These are phyloP conservation scores for Pristiophorus japonicus DNA, from an alignment of 2,113 vertebrate genomes.

Conservation along the genomic window DNA sequence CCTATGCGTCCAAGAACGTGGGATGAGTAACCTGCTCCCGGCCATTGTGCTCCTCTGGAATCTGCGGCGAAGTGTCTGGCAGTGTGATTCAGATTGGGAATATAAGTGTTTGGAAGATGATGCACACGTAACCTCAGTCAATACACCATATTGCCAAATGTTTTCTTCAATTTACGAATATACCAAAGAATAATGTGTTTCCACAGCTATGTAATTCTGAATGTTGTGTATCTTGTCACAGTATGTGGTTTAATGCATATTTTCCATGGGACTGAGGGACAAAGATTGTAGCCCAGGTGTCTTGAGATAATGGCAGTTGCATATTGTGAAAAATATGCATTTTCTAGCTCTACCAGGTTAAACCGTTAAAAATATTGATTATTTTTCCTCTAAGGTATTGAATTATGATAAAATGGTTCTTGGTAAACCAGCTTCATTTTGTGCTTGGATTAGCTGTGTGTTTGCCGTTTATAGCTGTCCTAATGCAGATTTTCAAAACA, in stretches of 20 bases:
- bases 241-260: not conserved
- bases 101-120: not conserved
- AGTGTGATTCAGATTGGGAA: not conserved
- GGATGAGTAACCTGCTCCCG: not conserved
- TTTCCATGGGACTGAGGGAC: not conserved
- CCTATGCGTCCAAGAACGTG: not conserved
- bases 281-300: not conserved
- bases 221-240: too few relatives aligned
- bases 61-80: not conserved
- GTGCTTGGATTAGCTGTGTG: not conserved
- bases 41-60: not conserved
- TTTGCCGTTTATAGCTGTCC: too few relatives aligned
- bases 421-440: not conserved
- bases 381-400: not conserved
- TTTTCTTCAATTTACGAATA: too few relatives aligned
- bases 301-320: not conserved
- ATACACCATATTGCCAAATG: too few relatives aligned
- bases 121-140: not conserved
- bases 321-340: not conserved
- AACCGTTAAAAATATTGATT: not conserved
- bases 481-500: not conserved
- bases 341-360: not conserved
- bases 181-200: too few relatives aligned
- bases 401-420: not conserved
- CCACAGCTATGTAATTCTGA: too few relatives aligned